Percentiles rank a stretch among this genome's conserved stretches.
Evolutionary conservation across 2,113 vertebrate species (phyloP).

Genomic region (Antennarius striatus): DNA sequence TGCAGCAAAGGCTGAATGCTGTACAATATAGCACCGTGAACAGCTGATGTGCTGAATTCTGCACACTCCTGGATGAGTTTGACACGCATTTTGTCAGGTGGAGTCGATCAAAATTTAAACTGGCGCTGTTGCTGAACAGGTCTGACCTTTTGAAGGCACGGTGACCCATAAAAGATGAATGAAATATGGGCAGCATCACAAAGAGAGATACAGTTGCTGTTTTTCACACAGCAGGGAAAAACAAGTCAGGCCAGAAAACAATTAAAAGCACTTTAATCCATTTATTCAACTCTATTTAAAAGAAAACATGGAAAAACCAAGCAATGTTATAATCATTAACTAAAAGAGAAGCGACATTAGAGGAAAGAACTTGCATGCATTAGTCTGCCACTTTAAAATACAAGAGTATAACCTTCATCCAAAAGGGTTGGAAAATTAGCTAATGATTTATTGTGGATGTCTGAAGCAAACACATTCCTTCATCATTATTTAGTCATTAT

Average conservation of each 20-base stretch:
- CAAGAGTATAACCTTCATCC: too few species aligned
- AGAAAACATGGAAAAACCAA: too few species aligned
- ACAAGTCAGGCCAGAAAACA: conserved; percentile 14
- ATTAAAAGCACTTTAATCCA: too few species aligned
- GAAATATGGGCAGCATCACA: conserved; percentile 2
- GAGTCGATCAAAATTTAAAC: conserved; percentile 12
- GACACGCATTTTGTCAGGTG: conserved; percentile 5
- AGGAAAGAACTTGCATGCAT: too few species aligned
- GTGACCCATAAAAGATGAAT: conserved; percentile 20
- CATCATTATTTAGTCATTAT: too few species aligned
- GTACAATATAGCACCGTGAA: not conserved
- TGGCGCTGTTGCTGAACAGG: conserved; percentile 1
- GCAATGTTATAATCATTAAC: too few species aligned
- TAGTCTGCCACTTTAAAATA: too few species aligned
- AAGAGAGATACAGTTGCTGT: conserved; percentile 3
- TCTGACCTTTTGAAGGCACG: conserved; percentile 23
- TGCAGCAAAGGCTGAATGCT: not conserved
- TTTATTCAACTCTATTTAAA: too few species aligned
- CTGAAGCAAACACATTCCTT: too few species aligned
- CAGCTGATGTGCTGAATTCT: not conserved
- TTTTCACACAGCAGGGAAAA: conserved; percentile 16
- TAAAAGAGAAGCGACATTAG: too few species aligned
- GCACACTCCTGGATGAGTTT: not conserved
- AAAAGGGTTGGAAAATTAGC: too few species aligned
- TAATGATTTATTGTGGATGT: too few species aligned